These are phyloP conservation scores for Drosophila rufa DNA, from an alignment of 1,140 invertebrate genomes.

Conservation along the genomic window DNA sequence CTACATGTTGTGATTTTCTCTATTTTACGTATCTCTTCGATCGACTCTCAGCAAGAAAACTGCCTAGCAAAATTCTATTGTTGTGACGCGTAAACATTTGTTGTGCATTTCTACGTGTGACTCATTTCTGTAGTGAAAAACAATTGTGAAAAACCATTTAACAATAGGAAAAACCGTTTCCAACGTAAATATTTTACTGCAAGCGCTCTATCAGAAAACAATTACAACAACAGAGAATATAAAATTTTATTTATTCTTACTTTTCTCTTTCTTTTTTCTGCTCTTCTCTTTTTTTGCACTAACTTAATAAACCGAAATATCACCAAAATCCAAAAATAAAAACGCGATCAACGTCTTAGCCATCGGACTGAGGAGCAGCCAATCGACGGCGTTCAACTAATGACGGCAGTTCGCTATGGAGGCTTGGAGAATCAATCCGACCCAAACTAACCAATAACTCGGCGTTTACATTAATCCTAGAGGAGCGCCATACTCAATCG, in stretches of 20 bases:
- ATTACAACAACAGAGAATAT: slow-evolving; percentile 76
- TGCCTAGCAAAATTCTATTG: slow-evolving; percentile 44
- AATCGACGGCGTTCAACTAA: slow-evolving; percentile 60
- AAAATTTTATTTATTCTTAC: slow-evolving; percentile 79
- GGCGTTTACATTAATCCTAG: neutral
- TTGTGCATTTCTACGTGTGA: slow-evolving; percentile 62
- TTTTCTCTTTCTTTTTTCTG: slow-evolving; percentile 82
- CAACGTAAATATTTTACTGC: slow-evolving; percentile 40
- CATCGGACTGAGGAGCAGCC: slow-evolving; percentile 45
- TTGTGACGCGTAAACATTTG: slow-evolving; percentile 68
- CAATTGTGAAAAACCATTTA: slow-evolving; percentile 38
- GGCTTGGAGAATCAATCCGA: slow-evolving; percentile 26
- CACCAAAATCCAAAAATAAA: slow-evolving; percentile 20
- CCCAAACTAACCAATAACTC: slow-evolving; percentile 18
- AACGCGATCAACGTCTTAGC: slow-evolving; percentile 52
- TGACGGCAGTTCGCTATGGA: slow-evolving; percentile 46
- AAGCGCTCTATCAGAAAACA: slow-evolving; percentile 27
- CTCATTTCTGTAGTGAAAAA: slow-evolving; percentile 63
- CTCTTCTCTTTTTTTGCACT: slow-evolving; percentile 69
- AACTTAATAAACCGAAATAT: slow-evolving; percentile 37
- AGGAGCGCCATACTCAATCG: slow-evolving; percentile 19
- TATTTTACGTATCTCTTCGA: slow-evolving; percentile 32
- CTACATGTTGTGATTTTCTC: slow-evolving; percentile 60
- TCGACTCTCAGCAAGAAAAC: slow-evolving; percentile 11
- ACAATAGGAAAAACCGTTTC: slow-evolving; percentile 56